Evolutionary conservation across 2,797 vertebrate genomes (phyloP), one percentile per base, ranked within the genome.

Genomic region (Todus mexicanus): DNA sequence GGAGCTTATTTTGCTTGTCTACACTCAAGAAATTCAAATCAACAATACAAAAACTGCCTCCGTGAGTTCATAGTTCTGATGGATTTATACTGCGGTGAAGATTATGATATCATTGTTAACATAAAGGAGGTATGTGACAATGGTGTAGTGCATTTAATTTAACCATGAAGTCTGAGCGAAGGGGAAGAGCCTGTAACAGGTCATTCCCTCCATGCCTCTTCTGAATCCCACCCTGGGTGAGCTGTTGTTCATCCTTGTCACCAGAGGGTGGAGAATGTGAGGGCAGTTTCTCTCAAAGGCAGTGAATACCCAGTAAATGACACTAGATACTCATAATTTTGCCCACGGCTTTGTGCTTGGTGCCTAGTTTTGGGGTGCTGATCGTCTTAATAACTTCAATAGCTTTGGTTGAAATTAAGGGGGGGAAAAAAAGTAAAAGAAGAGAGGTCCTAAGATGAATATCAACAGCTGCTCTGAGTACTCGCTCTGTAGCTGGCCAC

Each of bases 121-220:
- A 22, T 51, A 63, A 65, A 81, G 66, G 19, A 59, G 23, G 12
- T 19, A 16, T 0, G 0, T 57, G 21, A 47, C 33, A 38, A 63
- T 15, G 1, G 4, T 31, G 43, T 27, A 65, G 57, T 5, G 8
- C 21, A 64, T 50, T 50, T 71, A 90, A 64, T 50, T 50, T 71
- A 90, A 81, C 11, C 1, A 2, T n/a, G 33, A 15, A 50, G 15
- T 74, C 13, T 0, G 5, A 60, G 31, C 1, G 15, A 80, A 63
- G 25, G 10, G 1, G 2, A 84, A 83, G 47, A 72, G 31, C 6
- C n/a, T 1, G 0, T 22, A 45, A 56, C 2, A 10, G 14, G 19
- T 31, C 57, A 84, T 42, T 74, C 27, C 10, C 45, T 54, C 43
- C 29, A 20, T 23, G 5, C 3, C 11, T 78, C 15, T 37, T 63